Base-by-base conservation (phyloP, 1,140 invertebrate species). In the Neodiprion lecontei region DNA sequence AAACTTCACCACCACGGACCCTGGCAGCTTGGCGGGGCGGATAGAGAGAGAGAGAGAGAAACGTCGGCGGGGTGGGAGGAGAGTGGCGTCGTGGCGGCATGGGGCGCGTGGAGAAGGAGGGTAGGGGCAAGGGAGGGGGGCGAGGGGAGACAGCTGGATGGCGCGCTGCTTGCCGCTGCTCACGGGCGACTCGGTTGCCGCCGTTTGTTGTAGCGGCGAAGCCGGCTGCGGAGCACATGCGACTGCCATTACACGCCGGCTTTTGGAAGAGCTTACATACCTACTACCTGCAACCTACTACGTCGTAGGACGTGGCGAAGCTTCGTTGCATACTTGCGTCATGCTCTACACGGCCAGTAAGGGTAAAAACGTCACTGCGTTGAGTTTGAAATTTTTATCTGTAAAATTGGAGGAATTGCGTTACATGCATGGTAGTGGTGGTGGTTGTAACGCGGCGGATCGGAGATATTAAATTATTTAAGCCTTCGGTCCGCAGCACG, bases 1-100 rank as follows among this genome's bases (percentile, higher is more conserved):
- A 86, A 87, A 86, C 83, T 87, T 84, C 76, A 81, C 84, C 85
- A 86, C 86, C 84, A 86, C 17, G 17, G 85, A 86, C 81, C 78
- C 74, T 67, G 71, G 74, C 73, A 77, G 77, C 78, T 12, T 17
- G 28, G 53, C n/a, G 53, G 53, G 53, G 53, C 1, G 28, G 28
- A 12, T 5, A 12, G 53, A 76, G 40, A 23, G 79, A 71, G 28
- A 12, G 53, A 12, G 53, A 76, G 40, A 23, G 79, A 71, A 76
- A 75, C 72, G 75, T 75, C 76, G 70, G 67, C 47, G 74, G 69
- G 75, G 71, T 77, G 50, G 61, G 69, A 67, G 61, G 14, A n/a
- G 61, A 66, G 61, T 5, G 68, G 68, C 21, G 68, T 23, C 21
- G 7, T 47, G 47, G 21, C 68, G 68, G 21, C 75, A 71, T 72